Conservation (phyloP, 2,888 invertebrate genomes). For the Temnothorax unifasciatus region DNA sequence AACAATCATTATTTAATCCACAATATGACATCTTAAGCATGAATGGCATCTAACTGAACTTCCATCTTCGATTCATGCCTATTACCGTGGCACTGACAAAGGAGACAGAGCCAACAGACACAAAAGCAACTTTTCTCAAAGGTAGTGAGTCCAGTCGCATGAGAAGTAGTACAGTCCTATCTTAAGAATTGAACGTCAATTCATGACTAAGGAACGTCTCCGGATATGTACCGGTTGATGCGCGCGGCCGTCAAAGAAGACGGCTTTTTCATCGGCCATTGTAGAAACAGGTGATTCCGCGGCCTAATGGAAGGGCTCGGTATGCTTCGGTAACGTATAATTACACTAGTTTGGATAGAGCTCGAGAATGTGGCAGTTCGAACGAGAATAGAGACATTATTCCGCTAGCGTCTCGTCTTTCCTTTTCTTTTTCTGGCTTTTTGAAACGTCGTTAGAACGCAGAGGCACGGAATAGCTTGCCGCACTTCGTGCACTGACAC, state of each 20-base stretch:
- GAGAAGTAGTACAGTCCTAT: background rate
- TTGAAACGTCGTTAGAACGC: constrained; percentile 54
- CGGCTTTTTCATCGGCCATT: constrained; percentile 74
- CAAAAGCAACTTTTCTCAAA: constrained; percentile 7
- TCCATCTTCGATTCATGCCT: background rate
- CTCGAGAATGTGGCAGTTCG: constrained; percentile 81
- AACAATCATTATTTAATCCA: background rate
- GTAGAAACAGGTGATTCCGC: constrained; percentile 81
- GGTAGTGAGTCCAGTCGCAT: background rate
- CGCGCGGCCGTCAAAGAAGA: constrained; percentile 61
- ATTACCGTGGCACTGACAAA: background rate
- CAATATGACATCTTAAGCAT: background rate
- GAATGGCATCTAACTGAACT: background rate
- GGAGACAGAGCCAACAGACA: background rate
- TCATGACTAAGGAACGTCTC: constrained; percentile 52
- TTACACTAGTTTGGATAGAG: constrained; percentile 84
- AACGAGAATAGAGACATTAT: constrained; percentile 85
- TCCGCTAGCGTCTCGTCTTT: constrained; percentile 71
- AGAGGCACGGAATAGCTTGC: constrained; percentile 60
- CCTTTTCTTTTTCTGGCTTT: constrained; percentile 58
- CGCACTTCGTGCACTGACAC: constrained; percentile 47
- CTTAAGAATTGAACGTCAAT: constrained; percentile 25
- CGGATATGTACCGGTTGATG: constrained; percentile 49
- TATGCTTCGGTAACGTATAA: constrained; percentile 83
- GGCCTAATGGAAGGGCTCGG: constrained; percentile 84